These are phyloP conservation scores for Muscina levida DNA, from an alignment of 2,888 invertebrate species.

Conservation along the genomic window DNA sequence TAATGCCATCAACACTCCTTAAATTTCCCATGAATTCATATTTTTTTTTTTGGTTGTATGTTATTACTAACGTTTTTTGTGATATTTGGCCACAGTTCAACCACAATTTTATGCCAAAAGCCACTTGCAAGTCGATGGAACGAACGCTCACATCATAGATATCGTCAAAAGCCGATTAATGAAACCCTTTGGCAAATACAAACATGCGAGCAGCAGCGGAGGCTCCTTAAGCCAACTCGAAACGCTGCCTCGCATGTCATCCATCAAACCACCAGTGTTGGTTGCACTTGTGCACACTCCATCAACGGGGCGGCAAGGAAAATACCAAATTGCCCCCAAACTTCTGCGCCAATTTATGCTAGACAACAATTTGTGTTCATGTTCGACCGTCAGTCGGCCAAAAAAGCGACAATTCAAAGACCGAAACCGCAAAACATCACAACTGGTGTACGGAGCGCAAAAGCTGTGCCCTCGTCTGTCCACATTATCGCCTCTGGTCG, in stretches of 20 bases:
- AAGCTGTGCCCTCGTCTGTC: neutral
- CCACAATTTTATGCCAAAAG: slow-evolving; percentile 17
- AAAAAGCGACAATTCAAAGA: slow-evolving; percentile 50
- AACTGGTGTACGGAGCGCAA: slow-evolving; percentile 46
- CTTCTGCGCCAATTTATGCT: slow-evolving; percentile 56
- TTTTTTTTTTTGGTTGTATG: slow-evolving; percentile 11
- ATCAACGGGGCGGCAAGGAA: neutral
- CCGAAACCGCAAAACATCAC: slow-evolving; percentile 57
- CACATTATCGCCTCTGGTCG: too few species aligned
- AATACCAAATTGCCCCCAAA: slow-evolving; percentile 51
- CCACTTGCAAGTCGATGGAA: neutral
- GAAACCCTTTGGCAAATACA: slow-evolving; percentile 35
- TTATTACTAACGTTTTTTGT: too few species aligned
- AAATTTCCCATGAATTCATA: slow-evolving; percentile 20
- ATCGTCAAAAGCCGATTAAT: slow-evolving; percentile 28
- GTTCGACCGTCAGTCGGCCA: slow-evolving; percentile 9
- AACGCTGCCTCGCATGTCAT: neutral
- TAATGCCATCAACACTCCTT: slow-evolving; percentile 52
- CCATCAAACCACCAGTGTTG: slow-evolving; percentile 22
- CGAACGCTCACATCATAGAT: neutral
- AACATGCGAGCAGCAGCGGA: slow-evolving; percentile 10
- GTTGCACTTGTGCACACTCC: slow-evolving; percentile 24
- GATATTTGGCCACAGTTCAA: slow-evolving; percentile 6
- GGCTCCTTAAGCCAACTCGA: neutral
- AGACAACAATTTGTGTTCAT: slow-evolving; percentile 40